Evolutionary conservation across 2,888 invertebrate genomes (phyloP), one percentile per base, ranked within the genome.

Genomic region (Drepanosiphum platanoidis): DNA sequence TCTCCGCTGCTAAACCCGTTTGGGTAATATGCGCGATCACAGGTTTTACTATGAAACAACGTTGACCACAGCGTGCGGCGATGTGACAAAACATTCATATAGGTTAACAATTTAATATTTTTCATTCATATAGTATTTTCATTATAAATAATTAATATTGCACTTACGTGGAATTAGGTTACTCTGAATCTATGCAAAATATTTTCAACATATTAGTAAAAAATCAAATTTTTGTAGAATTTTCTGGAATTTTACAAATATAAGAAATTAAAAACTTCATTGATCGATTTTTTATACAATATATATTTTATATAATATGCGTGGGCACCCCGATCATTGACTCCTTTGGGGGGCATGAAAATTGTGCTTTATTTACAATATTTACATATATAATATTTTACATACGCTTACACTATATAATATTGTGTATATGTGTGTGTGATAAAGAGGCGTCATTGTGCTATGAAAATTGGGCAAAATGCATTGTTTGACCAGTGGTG

Each of bases 401-500:
- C 22, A 22, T 22, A 22, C 52, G 22, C 52, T 52, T 18, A 52
- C 22, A 52, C 18, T 34, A 30, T 66, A 34, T 5, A 32, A 5
- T n/a, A 46, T 15, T 32, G 18, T 52, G 11, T 34, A 27, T 58
- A 7, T 52, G 39, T 36, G 34, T 80, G 15, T 71, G 27, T 11
- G 34, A 27, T 81, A 58, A 58, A 68, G n/a, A 68, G 22, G 52
- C 58, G 80, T 58, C 70, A 81, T 81, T 71, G 70, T 81, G 58
- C 27, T 81, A 58, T 74, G 82, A 72, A 82, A 82, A 82, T 72
- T 72, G 64, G 82, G 72, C 61, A 61, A 58, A 64, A 61, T 8
- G 74, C 66, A 83, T 84, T 84, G 84, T 84, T 84, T 39, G 84
- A 84, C 58, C 77, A n/a, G 68, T 36, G n/a, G 58, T 39, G 74